phyloP scores from a whole-genome alignment of 1,140 invertebrate species.

The Drosophila pachea region DNA sequence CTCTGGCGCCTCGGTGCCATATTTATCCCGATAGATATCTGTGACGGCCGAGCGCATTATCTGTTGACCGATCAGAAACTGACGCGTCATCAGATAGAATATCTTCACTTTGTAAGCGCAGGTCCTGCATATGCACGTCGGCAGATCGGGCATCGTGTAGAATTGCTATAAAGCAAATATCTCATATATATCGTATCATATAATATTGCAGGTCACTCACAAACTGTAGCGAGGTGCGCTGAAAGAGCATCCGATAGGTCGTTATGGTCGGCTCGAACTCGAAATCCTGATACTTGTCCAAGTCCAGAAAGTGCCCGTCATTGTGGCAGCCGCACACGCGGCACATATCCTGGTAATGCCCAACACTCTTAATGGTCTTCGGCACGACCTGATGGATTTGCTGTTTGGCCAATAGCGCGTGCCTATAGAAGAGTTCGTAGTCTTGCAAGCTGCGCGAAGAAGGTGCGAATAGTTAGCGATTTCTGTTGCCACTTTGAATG shows the following conservation, averaged over 20 bases:
- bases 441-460: constrained; percentile 14
- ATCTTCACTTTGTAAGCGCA: constrained; percentile 29
- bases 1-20: constrained; percentile 30
- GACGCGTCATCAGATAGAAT: constrained; percentile 32
- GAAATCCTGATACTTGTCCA: constrained; percentile 26
- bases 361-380: neutral
- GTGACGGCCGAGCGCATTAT: constrained; percentile 13
- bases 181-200: neutral
- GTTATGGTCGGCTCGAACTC: constrained; percentile 33
- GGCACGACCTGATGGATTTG: constrained; percentile 3
- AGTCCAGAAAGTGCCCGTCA: constrained; percentile 25
- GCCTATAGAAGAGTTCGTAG: constrained; percentile 13
- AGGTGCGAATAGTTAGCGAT: neutral
- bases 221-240: constrained; percentile 34
- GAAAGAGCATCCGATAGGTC: constrained; percentile 32
- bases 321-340: constrained; percentile 20
- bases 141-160: constrained; percentile 37
- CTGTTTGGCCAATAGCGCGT: neutral
- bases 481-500: neutral
- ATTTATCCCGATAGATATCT: constrained; percentile 8
- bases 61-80: constrained; percentile 29
- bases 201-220: too few relatives aligned
- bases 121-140: constrained; percentile 13
- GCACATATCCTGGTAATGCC: constrained; percentile 10
- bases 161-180: constrained; percentile 28